Evolutionary conservation across 1,140 invertebrate species (phyloP).

Genomic region (Capitella teleta): DNA sequence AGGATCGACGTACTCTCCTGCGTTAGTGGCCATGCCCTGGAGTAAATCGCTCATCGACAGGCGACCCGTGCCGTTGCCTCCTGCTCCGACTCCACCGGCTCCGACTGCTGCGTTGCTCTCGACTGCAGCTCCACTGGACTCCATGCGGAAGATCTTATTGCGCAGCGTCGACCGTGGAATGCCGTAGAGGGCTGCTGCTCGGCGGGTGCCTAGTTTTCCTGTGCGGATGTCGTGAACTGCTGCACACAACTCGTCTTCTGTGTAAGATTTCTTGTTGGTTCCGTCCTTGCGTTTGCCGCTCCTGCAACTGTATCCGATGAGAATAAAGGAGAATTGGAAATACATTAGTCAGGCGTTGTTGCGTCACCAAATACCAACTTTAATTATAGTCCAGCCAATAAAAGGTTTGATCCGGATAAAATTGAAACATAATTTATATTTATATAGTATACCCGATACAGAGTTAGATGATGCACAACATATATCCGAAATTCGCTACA

Average conservation of each 20-base stretch:
- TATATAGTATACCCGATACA: no score
- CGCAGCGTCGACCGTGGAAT: constrained; percentile 87
- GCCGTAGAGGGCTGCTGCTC: constrained; percentile 86
- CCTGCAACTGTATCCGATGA: no score
- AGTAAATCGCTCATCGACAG: background rate
- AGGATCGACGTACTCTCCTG: background rate
- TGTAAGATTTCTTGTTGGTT: constrained; percentile 56
- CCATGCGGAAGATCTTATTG: constrained; percentile 64
- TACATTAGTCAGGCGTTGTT: no score
- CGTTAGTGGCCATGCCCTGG: background rate
- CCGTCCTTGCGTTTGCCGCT: constrained; percentile 13
- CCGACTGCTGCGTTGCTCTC: constrained; percentile 14
- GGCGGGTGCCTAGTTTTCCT: constrained; percentile 77
- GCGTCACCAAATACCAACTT: no score
- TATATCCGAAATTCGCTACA: no score
- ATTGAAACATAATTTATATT: no score
- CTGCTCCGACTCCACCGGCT: background rate
- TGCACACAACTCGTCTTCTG: constrained; percentile 78
- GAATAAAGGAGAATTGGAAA: no score
- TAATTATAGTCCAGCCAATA: no score
- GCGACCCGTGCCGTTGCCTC: background rate
- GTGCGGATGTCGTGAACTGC: constrained; percentile 83
- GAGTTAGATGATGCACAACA: no score
- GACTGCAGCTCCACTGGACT: constrained; percentile 2
- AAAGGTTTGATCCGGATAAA: no score